Conservation (phyloP, 2,797 vertebrate species). For the Anguilla anguilla region DNA sequence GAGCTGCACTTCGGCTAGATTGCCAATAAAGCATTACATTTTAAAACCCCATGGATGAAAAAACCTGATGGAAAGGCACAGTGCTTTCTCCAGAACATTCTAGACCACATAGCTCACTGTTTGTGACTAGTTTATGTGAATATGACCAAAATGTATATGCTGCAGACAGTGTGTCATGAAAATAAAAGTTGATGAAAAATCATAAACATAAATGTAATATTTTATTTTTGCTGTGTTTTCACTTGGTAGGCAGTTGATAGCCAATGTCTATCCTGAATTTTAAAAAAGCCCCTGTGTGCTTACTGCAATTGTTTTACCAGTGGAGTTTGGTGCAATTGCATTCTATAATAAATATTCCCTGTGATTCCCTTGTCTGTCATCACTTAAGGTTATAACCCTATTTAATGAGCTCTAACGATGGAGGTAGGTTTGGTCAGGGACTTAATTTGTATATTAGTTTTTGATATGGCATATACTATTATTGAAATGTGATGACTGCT, state of each 20-base stretch:
- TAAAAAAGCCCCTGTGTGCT: background rate
- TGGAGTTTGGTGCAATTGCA: background rate
- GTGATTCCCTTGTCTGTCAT: background rate
- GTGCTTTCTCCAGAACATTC: background rate
- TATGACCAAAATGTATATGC: background rate
- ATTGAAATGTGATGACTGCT: background rate
- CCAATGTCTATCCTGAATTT: too few relatives aligned
- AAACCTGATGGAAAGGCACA: background rate
- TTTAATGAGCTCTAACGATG: background rate
- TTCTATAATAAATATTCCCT: background rate
- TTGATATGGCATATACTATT: background rate
- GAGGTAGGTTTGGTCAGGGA: background rate
- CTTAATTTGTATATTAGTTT: background rate
- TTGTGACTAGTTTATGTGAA: background rate
- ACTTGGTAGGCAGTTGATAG: too few relatives aligned
- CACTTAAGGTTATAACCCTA: background rate
- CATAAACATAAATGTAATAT: background rate
- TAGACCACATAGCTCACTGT: background rate
- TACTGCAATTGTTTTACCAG: background rate
- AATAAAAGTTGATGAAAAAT: background rate
- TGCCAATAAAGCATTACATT: background rate
- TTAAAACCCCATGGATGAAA: background rate
- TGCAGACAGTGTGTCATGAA: background rate
- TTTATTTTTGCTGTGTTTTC: background rate
- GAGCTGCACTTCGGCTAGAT: background rate